Percentiles rank a stretch among this genome's conserved stretches.
phyloP scores from a whole-genome alignment of 2,888 invertebrate genomes.

The Microctonus hyperodae region DNA sequence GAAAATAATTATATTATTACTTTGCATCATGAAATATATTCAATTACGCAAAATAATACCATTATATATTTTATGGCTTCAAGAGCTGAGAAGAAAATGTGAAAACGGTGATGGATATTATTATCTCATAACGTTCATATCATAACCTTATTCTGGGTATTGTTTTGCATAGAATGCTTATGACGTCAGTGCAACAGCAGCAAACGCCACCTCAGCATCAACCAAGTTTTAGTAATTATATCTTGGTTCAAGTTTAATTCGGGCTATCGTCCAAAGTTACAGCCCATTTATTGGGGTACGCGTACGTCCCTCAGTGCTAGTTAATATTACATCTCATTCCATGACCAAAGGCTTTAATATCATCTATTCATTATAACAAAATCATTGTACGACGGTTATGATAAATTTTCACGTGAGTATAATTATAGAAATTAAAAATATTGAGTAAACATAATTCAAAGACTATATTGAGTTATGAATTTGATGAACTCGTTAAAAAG shows the following conservation, averaged over 20 bases:
- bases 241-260: constrained; percentile 43
- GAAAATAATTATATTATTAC: background rate
- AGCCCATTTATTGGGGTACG: constrained; percentile 21
- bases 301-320: constrained; percentile 27
- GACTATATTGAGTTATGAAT: background rate
- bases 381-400: constrained; percentile 20
- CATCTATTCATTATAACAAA: background rate
- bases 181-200: constrained; percentile 19
- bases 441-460: background rate
- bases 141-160: background rate
- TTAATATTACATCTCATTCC: constrained; percentile 27
- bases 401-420: background rate
- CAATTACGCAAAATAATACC: background rate
- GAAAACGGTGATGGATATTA: background rate
- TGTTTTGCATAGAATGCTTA: constrained; percentile 3
- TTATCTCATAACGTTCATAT: background rate
- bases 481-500: constrained; percentile 16
- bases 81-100: background rate
- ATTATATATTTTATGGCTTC: background rate
- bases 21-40: background rate
- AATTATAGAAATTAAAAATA: background rate
- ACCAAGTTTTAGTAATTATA: constrained; percentile 48
- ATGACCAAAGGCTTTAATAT: background rate
- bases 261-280: constrained; percentile 45
- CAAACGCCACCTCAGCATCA: constrained; percentile 42